Evolutionary conservation across 2,113 vertebrate genomes (phyloP), one percentile per base, ranked within the genome.

Genomic region (Thymallus thymallus): DNA sequence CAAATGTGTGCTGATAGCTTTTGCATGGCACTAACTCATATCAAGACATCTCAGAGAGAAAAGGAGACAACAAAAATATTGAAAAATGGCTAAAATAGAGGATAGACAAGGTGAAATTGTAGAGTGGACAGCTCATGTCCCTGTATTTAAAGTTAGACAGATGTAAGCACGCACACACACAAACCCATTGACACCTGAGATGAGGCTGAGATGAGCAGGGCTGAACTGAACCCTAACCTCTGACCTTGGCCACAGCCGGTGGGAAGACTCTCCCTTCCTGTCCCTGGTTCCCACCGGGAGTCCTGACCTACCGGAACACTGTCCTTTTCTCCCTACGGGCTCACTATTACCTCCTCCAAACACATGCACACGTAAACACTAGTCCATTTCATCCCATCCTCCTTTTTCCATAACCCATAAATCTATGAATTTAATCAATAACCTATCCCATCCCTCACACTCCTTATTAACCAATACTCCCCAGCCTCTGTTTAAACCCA

Each of bases 221-320:
- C 62, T 80, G 32, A 74, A 23, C 62, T 80, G 48, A 74, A 35
- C 71, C 58, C 46, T 48, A 51, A 73, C 77, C 71, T 69, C 24
- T 77, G 64, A 79, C 81, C 81, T 71, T 71, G 77, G 60, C 72
- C 76, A 61, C 64, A 65, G 72, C 60, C 58, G 24, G 69, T 76
- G 73, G 26, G 70, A 71, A 73, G 29, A 61, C 41, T 46, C 58
- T 79, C 67, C 48, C 41, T 73, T 76, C 71, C 77, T 72, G 74
- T 71, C 41, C 69, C 14, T 48, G 7, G 63, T 77, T 69, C 79
- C 74, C 74, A 68, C 63, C 29, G 24, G 22, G 64, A 61, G 41
- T 3, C 48, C 22, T 23, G 23, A 18, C 46, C 60, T 22, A 46
- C 62, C 72, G 48, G 70, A 73, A 55, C 41, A 51, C 26, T 23